Evolutionary conservation across 1,140 invertebrate genomes (phyloP).

Genomic region (Drosophila cardini): DNA sequence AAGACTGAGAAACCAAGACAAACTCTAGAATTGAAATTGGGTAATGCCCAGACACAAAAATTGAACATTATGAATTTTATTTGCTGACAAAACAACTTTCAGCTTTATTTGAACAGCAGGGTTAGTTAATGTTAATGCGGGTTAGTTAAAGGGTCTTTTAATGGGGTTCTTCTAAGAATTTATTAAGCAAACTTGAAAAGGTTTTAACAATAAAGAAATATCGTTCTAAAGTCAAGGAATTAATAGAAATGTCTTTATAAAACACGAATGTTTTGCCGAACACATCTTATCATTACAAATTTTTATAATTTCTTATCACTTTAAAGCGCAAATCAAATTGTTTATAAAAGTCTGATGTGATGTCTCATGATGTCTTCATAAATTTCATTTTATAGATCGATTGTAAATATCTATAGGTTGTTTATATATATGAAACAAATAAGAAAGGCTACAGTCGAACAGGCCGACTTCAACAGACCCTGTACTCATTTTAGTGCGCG

Average conservation of each 20-base stretch:
- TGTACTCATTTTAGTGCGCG: too few relatives aligned
- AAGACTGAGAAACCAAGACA: constrained; percentile 13
- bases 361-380: background rate
- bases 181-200: background rate
- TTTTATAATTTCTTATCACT: background rate
- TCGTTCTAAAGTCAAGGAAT: background rate
- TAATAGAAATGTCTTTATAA: background rate
- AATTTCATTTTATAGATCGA: background rate
- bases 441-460: too few relatives aligned
- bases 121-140: constrained; percentile 14
- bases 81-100: constrained; percentile 36
- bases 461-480: too few relatives aligned
- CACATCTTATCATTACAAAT: background rate
- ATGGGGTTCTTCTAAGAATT: background rate
- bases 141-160: background rate
- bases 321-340: background rate
- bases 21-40: constrained; percentile 24
- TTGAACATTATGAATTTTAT: constrained; percentile 33
- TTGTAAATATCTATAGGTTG: background rate
- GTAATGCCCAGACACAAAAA: constrained; percentile 31
- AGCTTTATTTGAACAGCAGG: constrained; percentile 20
- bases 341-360: background rate
- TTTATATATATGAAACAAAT: background rate
- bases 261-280: too few relatives aligned
- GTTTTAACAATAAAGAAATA: background rate